Evolutionary conservation across 35 echinoderm and acorn worm genomes (phyloP).

Genomic region (Apostichopus californicus): DNA sequence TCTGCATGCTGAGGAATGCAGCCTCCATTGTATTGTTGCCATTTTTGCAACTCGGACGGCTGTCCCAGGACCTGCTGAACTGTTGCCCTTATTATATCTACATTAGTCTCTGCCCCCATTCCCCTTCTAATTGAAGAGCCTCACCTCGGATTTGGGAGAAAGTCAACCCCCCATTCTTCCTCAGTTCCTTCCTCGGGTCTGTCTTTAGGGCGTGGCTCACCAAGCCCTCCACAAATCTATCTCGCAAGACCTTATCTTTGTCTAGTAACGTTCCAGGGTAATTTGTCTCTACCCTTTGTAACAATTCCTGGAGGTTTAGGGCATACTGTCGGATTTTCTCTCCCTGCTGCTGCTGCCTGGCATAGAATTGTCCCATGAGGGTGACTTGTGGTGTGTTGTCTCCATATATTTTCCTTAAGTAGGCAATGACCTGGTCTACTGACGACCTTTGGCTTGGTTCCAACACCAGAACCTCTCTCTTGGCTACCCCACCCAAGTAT

Average conservation of each 20-base stretch:
- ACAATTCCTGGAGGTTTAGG: neutral
- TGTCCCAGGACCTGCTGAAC: too few relatives aligned
- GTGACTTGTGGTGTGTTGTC: neutral
- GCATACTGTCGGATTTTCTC: neutral
- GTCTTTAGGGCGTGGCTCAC: neutral
- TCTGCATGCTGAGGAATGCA: too few relatives aligned
- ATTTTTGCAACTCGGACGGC: too few relatives aligned
- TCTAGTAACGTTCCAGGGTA: neutral
- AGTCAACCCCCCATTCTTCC: neutral
- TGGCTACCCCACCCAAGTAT: slow-evolving; percentile 15
- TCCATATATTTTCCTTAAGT: neutral
- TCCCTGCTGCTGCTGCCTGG: neutral
- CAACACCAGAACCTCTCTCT: slow-evolving; percentile 9
- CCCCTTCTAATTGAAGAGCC: neutral
- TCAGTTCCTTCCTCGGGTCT: neutral
- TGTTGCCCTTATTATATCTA: too few relatives aligned
- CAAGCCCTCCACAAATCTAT: slow-evolving; percentile 14
- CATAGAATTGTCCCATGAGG: neutral
- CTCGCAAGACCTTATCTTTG: neutral
- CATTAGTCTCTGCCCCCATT: too few relatives aligned
- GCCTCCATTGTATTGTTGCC: too few relatives aligned
- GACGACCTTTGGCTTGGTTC: neutral
- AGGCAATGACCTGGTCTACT: neutral
- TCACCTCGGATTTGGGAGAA: neutral
- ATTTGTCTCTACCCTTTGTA: neutral